phyloP scores from a whole-genome alignment of 2,888 invertebrate genomes.

The Drosophila engyochracea region DNA sequence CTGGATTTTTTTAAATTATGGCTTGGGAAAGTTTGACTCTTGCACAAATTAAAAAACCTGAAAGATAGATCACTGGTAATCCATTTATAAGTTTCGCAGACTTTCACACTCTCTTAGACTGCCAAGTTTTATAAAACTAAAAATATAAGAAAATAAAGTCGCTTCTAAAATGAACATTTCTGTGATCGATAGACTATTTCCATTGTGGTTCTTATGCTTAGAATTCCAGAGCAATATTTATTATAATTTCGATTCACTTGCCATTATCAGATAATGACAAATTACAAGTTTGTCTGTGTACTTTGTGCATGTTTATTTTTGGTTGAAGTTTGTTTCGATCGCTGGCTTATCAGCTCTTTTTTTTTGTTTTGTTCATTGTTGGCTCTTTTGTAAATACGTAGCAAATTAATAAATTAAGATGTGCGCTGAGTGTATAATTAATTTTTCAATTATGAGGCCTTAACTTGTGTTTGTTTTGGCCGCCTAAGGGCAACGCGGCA shows the following conservation, averaged over 20 bases:
- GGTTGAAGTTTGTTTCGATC: slow-evolving; percentile 40
- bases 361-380: slow-evolving; percentile 7
- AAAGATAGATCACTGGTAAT: neutral
- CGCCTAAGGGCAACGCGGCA: slow-evolving; percentile 42
- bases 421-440: slow-evolving; percentile 63
- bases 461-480: slow-evolving; percentile 68
- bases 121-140: neutral
- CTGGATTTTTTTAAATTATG: neutral
- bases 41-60: neutral
- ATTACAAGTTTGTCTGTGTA: slow-evolving; percentile 25
- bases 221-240: neutral
- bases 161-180: neutral
- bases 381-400: slow-evolving; percentile 46
- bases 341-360: slow-evolving; percentile 36
- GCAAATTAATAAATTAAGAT: slow-evolving; percentile 62
- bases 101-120: neutral
- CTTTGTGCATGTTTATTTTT: slow-evolving; percentile 31
- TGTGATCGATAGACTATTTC: neutral
- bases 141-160: neutral
- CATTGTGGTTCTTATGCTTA: neutral
- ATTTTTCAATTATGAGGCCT: slow-evolving; percentile 75
- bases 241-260: slow-evolving; percentile 12
- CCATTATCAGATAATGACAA: slow-evolving; percentile 56
- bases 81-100: neutral
- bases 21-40: neutral